These are phyloP conservation scores for Tonatia bakeri DNA, from an alignment of 2,113 vertebrate genomes.

Conservation along the genomic window DNA sequence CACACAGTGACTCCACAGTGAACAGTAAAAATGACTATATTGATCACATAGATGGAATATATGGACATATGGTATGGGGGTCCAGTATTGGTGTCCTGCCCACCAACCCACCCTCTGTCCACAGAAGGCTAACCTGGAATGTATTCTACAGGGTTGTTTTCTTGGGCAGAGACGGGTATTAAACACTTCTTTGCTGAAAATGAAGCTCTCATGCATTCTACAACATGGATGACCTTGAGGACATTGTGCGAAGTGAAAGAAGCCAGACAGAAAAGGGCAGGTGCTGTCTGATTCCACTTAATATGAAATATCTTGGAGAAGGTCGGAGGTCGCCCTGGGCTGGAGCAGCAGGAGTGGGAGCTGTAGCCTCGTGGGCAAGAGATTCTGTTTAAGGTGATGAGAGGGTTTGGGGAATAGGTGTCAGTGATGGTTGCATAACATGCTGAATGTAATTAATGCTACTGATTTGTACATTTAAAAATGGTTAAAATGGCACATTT, in stretches of 20 bases:
- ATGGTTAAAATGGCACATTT: neutral
- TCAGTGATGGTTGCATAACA: neutral
- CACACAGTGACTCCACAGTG: neutral
- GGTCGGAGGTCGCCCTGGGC: no score
- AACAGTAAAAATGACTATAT: neutral
- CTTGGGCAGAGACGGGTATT: neutral
- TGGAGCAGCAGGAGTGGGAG: no score
- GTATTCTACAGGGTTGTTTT: neutral
- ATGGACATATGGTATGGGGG: neutral
- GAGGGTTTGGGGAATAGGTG: neutral
- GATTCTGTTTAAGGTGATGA: neutral
- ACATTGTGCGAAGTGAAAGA: neutral
- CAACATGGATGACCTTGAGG: neutral
- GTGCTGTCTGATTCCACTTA: neutral
- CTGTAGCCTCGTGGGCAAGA: neutral
- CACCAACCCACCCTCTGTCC: neutral
- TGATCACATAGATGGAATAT: neutral
- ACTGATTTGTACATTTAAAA: neutral
- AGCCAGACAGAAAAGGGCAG: neutral
- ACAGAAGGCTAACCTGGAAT: neutral
- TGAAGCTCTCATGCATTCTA: neutral
- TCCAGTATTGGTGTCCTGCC: neutral
- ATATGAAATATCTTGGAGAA: neutral
- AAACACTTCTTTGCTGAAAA: neutral
- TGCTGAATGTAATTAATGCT: neutral